Conservation (phyloP, 2,888 invertebrate genomes). For the Chloroclysta siterata region DNA sequence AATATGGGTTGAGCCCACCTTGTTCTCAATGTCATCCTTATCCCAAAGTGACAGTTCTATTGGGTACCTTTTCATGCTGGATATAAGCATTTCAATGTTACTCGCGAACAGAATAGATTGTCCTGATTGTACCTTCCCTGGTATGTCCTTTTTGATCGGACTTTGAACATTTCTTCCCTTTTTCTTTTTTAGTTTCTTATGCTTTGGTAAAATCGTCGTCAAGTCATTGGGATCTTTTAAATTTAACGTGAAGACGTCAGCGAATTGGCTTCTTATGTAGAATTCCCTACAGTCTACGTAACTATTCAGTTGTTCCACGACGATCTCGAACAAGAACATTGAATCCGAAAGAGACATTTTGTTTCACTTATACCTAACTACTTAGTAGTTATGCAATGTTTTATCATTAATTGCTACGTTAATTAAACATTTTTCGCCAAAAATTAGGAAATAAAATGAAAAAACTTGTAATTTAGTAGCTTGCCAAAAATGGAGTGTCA, state of each 20-base stretch:
- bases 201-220: constrained; percentile 31
- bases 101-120: constrained; percentile 56
- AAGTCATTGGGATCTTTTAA: constrained; percentile 57
- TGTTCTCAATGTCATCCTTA: constrained; percentile 48
- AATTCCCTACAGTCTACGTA: constrained; percentile 56
- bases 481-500: constrained; percentile 51
- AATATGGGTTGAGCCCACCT: constrained; percentile 59
- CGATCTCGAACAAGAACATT: constrained; percentile 71
- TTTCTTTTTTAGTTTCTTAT: constrained; percentile 49
- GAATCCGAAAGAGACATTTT: constrained; percentile 70
- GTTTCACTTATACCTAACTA: constrained; percentile 34
- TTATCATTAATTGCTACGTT: constrained; percentile 24
- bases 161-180: constrained; percentile 44
- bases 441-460: constrained; percentile 29
- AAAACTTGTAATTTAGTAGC: constrained; percentile 56
- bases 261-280: constrained; percentile 60
- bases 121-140: constrained; percentile 47
- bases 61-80: constrained; percentile 63
- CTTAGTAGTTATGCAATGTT: constrained; percentile 32
- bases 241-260: constrained; percentile 63
- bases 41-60: constrained; percentile 63
- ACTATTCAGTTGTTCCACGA: constrained; percentile 61
- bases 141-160: constrained; percentile 29
- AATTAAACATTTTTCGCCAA: constrained; percentile 37
- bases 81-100: constrained; percentile 51